phyloP scores from a whole-genome alignment of 2,797 vertebrate species.

The Chelon labrosus region DNA sequence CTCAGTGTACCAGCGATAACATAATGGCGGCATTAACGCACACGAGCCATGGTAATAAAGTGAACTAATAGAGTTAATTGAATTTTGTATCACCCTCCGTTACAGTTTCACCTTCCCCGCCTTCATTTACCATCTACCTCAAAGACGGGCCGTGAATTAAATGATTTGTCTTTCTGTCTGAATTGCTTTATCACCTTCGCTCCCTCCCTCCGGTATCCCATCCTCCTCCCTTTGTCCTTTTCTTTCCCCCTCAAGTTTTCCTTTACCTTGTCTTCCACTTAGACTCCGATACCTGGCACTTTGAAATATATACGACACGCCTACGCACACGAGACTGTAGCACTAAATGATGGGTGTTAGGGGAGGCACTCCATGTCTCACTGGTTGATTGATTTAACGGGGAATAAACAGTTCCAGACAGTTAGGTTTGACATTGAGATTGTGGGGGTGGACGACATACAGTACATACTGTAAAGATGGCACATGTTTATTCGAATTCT shows the following conservation, averaged over 20 bases:
- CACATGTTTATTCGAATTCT: neutral
- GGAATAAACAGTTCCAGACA: neutral
- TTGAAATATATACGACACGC: neutral
- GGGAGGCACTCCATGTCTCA: constrained; percentile 25
- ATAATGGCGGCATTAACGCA: constrained; percentile 47
- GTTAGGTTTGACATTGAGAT: neutral
- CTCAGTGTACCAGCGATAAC: constrained; percentile 16
- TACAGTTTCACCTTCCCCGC: constrained; percentile 61
- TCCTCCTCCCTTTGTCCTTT: constrained; percentile 47
- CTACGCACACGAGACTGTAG: neutral
- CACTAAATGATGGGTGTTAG: constrained; percentile 14
- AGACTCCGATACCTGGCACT: neutral
- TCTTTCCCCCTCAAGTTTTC: neutral
- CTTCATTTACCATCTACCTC: constrained; percentile 52
- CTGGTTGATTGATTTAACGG: constrained; percentile 27
- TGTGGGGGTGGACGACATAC: neutral
- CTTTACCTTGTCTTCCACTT: neutral
- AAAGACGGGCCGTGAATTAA: constrained; percentile 45
- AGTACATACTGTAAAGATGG: neutral
- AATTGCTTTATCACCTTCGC: constrained; percentile 43
- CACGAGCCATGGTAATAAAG: constrained; percentile 63
- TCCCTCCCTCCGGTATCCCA: constrained; percentile 23
- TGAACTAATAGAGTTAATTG: constrained; percentile 67
- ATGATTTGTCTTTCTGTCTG: constrained; percentile 58
- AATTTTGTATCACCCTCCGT: constrained; percentile 61